Evolutionary conservation across 2,797 vertebrate species (phyloP).

Genomic region (Rhyacichthys aspro): DNA sequence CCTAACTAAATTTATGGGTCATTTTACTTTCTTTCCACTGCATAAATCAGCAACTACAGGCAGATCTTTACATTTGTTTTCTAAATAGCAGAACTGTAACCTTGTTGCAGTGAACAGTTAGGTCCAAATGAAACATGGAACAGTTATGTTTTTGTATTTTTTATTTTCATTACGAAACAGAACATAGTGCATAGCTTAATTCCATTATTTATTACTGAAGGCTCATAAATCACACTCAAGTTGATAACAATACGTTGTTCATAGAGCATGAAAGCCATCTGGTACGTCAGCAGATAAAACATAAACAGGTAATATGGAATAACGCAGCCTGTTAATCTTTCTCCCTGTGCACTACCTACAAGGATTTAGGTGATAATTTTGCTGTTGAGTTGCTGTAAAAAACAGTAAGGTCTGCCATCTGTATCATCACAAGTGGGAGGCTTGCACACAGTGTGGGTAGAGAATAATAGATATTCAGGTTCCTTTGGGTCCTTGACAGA

Average conservation of each 20-base stretch:
- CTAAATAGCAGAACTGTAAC: too few species aligned
- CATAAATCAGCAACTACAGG: too few species aligned
- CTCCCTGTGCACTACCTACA: slow-evolving; percentile 29
- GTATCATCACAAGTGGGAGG: slow-evolving; percentile 46
- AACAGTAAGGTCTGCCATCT: slow-evolving; percentile 47
- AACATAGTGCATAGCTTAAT: too few species aligned
- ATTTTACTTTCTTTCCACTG: background rate
- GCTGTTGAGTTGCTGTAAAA: slow-evolving; percentile 37
- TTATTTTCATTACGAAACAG: too few species aligned
- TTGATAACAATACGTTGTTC: slow-evolving; percentile 12
- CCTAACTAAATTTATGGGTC: background rate
- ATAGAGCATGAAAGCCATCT: slow-evolving; percentile 12
- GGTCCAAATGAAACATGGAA: too few species aligned
- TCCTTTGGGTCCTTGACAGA: slow-evolving; percentile 48
- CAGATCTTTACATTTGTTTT: too few species aligned
- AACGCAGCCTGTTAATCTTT: slow-evolving; percentile 20
- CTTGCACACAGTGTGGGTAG: slow-evolving; percentile 46
- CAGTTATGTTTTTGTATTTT: too few species aligned
- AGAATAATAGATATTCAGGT: slow-evolving; percentile 57
- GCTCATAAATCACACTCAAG: background rate
- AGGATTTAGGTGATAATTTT: slow-evolving; percentile 47
- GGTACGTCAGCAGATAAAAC: slow-evolving; percentile 23
- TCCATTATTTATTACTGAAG: too few species aligned
- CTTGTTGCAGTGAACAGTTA: too few species aligned
- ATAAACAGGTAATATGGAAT: slow-evolving; percentile 20